These are phyloP conservation scores for Tauraco erythrolophus DNA, from an alignment of 2,113 vertebrate species.

Conservation along the genomic window DNA sequence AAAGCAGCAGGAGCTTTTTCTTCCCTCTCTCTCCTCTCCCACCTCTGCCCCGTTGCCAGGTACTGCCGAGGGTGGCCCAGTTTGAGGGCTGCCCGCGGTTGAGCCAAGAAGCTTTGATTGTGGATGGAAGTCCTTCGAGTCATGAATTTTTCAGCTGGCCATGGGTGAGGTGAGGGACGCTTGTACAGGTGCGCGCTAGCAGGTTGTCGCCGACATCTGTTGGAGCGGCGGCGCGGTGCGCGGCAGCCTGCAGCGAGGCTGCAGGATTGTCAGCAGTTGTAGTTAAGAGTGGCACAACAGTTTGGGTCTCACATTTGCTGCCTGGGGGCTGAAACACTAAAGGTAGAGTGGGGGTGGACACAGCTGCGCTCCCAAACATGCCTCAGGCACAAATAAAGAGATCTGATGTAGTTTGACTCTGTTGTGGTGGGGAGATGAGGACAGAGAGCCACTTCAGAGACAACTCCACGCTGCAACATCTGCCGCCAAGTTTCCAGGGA, in stretches of 20 bases:
- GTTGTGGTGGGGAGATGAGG: constrained; percentile 85
- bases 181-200: constrained; percentile 89
- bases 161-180: constrained; percentile 72
- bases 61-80: background rate
- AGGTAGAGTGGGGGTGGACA: constrained; percentile 92
- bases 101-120: constrained; percentile 78
- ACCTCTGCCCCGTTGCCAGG: background rate
- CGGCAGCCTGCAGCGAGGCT: constrained; percentile 77
- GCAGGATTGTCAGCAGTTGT: constrained; percentile 87
- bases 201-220: constrained; percentile 91
- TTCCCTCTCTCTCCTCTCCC: background rate
- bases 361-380: constrained; percentile 93
- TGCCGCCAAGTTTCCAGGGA: constrained; percentile 90
- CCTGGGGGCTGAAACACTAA: constrained; percentile 90
- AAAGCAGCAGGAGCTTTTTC: constrained; percentile 43
- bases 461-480: constrained; percentile 88
- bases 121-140: constrained; percentile 77
- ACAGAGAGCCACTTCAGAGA: constrained; percentile 94
- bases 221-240: constrained; percentile 74
- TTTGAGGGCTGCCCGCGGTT: background rate
- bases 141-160: constrained; percentile 84
- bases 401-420: constrained; percentile 92
- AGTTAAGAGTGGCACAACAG: constrained; percentile 76
- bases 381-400: constrained; percentile 93
- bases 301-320: constrained; percentile 86